Percentiles rank a stretch among this genome's conserved stretches.
Conservation (phyloP, 30 jellyfish, hydroid and myxozoan genomes). For the Hydractinia symbiolongicarpus region DNA sequence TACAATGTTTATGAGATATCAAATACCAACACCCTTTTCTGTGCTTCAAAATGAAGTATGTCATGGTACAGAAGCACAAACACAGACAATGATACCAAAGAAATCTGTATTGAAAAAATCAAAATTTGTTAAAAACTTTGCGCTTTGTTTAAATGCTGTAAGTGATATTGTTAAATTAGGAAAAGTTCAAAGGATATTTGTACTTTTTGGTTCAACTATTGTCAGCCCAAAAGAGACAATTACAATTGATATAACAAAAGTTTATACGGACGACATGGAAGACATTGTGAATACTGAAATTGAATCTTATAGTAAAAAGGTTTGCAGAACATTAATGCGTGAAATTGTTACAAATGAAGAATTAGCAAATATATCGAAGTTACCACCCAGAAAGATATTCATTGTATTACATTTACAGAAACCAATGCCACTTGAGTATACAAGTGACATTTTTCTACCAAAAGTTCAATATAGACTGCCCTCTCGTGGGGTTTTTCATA, state of each 20-base stretch:
- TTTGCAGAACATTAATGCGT: constrained; percentile 14
- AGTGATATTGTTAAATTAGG: neutral
- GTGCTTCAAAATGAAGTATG: neutral
- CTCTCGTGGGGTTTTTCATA: constrained; percentile 22
- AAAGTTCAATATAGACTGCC: constrained; percentile 19
- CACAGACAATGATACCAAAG: neutral
- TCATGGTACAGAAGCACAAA: neutral
- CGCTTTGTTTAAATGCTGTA: neutral
- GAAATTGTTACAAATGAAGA: constrained; percentile 25
- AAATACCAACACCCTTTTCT: constrained; percentile 26
- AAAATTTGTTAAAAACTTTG: neutral
- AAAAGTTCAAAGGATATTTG: neutral
- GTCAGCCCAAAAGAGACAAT: constrained; percentile 34
- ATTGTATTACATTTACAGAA: neutral
- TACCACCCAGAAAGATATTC: constrained; percentile 18
- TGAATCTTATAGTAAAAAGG: neutral
- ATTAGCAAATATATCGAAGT: neutral
- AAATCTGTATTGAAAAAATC: constrained; percentile 3
- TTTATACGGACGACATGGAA: constrained; percentile 1
- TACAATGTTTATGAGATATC: constrained; percentile 19
- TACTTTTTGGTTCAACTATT: constrained; percentile 25
- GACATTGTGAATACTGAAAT: neutral
- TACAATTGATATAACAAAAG: constrained; percentile 1
- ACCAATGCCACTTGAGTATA: neutral
- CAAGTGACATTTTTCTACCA: constrained; percentile 8